phyloP scores from a whole-genome alignment of 2,797 vertebrate genomes.

The Amniataba percoides region DNA sequence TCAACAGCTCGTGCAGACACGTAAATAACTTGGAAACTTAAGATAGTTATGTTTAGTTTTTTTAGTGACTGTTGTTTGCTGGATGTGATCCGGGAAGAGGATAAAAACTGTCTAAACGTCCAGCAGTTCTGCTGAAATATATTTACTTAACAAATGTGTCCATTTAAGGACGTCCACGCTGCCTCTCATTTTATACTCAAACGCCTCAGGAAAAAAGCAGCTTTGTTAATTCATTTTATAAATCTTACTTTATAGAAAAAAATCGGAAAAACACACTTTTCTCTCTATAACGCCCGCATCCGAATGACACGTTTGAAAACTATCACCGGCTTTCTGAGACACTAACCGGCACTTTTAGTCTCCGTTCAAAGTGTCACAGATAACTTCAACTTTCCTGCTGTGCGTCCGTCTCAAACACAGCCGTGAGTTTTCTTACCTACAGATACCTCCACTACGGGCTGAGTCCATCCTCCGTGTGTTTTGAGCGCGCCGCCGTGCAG shows the following conservation, averaged over 20 bases:
- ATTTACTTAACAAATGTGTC: not conserved
- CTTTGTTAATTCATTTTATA: not conserved
- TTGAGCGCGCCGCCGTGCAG: constrained; percentile 23
- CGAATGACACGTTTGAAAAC: not conserved
- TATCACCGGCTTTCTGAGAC: not conserved
- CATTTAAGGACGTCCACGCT: accelerated
- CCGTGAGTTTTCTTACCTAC: constrained; percentile 77
- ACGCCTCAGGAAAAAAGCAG: too few species aligned
- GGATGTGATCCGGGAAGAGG: too few species aligned
- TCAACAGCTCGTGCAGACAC: not conserved
- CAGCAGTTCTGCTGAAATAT: not conserved
- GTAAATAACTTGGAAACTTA: too few species aligned
- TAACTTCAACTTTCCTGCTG: too few species aligned
- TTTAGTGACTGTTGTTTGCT: not conserved
- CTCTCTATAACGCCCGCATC: not conserved
- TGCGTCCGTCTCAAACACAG: accelerated
- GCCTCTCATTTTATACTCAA: accelerated
- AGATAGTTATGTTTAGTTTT: too few species aligned
- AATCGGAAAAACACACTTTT: not conserved
- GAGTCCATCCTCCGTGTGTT: constrained; percentile 66
- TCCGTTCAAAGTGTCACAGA: too few species aligned
- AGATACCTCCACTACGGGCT: constrained; percentile 53
- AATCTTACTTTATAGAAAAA: too few species aligned
- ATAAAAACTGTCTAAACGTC: not conserved
- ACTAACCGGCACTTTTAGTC: not conserved